Percentiles rank a stretch among this genome's conserved stretches.
Evolutionary conservation across 2,113 vertebrate species (phyloP).

Genomic region (Sinosuthora webbiana): DNA sequence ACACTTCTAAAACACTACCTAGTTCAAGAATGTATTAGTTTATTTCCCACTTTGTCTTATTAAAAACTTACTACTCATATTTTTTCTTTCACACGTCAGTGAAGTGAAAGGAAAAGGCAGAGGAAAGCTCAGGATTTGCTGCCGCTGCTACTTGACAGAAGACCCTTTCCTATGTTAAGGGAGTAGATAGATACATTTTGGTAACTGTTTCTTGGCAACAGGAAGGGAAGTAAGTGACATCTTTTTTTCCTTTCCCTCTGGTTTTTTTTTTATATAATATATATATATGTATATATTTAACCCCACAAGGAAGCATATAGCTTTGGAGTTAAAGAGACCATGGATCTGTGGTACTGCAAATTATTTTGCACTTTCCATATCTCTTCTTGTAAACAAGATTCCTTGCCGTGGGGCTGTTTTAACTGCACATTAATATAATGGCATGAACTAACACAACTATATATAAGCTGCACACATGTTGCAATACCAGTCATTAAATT

Average conservation of each 20-base stretch:
- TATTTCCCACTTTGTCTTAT: not conserved
- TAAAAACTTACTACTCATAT: not conserved
- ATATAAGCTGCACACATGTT: not conserved
- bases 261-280: no score
- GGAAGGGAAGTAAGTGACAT: not conserved
- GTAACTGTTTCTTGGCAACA: not conserved
- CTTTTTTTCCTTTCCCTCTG: not conserved
- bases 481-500: not conserved
- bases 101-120: not conserved
- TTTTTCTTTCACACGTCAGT: not conserved
- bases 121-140: not conserved
- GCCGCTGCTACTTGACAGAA: not conserved
- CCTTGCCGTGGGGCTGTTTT: not conserved
- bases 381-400: not conserved
- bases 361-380: not conserved
- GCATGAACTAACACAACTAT: not conserved
- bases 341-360: not conserved
- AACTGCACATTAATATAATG: not conserved
- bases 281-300: not conserved
- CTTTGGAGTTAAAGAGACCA: not conserved
- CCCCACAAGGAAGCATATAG: not conserved
- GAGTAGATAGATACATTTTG: not conserved
- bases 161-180: not conserved
- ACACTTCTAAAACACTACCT: not conserved
- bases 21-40: not conserved